Evolutionary conservation across 2,113 vertebrate species (phyloP).

Genomic region (Phyllostomus hastatus): DNA sequence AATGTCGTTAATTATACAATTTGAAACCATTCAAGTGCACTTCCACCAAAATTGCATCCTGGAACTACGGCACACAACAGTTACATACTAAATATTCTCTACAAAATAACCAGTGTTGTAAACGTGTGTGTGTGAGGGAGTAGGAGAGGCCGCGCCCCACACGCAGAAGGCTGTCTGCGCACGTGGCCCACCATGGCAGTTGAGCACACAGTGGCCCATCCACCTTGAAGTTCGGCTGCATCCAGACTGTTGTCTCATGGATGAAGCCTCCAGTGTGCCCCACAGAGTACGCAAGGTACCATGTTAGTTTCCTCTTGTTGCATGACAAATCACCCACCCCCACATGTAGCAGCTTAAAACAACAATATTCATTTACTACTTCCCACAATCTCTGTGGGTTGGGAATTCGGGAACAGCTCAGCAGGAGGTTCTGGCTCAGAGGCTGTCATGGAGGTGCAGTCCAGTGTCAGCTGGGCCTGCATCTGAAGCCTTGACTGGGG

Average conservation of each 20-base stretch:
- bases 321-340: neutral
- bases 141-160: neutral
- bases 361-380: neutral
- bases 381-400: neutral
- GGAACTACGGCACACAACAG: neutral
- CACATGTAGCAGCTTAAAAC: neutral
- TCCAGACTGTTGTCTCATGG: neutral
- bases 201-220: neutral
- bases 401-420: neutral
- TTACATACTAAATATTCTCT: neutral
- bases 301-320: neutral
- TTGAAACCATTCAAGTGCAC: constrained; percentile 26
- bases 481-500: neutral
- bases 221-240: neutral
- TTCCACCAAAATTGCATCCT: constrained; percentile 30
- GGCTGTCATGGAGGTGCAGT: neutral
- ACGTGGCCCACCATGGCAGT: neutral
- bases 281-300: neutral
- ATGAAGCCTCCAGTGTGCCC: neutral
- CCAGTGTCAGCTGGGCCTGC: neutral
- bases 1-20: constrained; percentile 48
- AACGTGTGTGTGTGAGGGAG: rapidly evolving
- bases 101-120: neutral
- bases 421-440: neutral
- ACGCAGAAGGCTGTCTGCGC: neutral